Evolutionary conservation across 2,797 vertebrate genomes (phyloP).

Genomic region (Pitangus sulphuratus): DNA sequence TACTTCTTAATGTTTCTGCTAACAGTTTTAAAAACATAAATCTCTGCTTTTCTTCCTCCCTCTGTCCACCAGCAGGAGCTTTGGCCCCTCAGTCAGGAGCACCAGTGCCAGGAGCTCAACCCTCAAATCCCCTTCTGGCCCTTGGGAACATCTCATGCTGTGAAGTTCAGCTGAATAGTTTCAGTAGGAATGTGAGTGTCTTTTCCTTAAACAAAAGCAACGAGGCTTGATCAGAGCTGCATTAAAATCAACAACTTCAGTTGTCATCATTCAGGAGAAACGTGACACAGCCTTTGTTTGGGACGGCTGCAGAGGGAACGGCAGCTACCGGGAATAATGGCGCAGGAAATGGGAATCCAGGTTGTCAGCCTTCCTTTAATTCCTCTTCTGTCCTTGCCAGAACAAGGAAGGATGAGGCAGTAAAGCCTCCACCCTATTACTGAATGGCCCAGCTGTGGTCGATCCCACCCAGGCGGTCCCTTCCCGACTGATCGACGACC

Average conservation of each 20-base stretch:
- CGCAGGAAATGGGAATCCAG: neutral
- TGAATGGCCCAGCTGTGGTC: accelerated
- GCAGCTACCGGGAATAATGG: neutral
- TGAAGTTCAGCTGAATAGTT: accelerated
- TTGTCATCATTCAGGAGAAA: neutral
- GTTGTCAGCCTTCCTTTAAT: neutral
- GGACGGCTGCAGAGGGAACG: accelerated
- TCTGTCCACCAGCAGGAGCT: neutral
- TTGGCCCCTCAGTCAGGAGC: neutral
- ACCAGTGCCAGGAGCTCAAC: neutral
- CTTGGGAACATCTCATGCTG: accelerated
- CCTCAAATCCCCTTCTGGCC: neutral
- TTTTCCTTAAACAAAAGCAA: neutral
- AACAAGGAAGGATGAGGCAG: neutral
- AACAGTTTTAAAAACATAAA: neutral
- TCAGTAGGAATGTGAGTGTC: accelerated
- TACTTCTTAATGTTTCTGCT: neutral
- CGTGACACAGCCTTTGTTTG: neutral
- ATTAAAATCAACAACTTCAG: neutral
- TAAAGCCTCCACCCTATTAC: neutral
- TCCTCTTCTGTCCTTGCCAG: neutral
- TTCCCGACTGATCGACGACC: accelerated
- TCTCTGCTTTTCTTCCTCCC: too few species aligned
- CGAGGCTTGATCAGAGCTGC: accelerated
- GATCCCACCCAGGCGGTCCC: neutral